These are phyloP conservation scores for Enteromius anoplus DNA, from an alignment of 2,797 vertebrate species.

Conservation along the genomic window DNA sequence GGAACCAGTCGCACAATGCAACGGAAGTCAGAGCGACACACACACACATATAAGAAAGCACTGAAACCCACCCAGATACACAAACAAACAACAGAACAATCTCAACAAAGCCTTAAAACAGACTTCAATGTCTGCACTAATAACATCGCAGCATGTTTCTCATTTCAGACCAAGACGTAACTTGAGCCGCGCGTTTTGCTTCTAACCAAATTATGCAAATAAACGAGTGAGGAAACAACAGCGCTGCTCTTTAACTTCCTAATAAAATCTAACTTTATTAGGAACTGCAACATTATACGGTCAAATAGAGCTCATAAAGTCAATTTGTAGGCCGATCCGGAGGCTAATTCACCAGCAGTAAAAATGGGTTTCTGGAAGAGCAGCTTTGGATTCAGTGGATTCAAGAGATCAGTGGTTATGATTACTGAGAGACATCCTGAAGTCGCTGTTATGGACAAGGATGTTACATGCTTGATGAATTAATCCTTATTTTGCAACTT, in stretches of 20 bases:
- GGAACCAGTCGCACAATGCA: conserved; percentile 53
- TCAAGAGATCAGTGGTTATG: neutral
- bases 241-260: neutral
- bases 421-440: neutral
- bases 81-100: conserved; percentile 28
- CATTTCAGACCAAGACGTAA: neutral
- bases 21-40: conserved; percentile 44
- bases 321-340: neutral
- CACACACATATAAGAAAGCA: conserved; percentile 17
- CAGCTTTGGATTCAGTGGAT: neutral
- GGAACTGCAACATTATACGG: neutral
- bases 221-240: conserved; percentile 3
- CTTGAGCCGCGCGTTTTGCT: neutral
- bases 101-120: neutral
- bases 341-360: neutral
- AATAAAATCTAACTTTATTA: conserved; percentile 12
- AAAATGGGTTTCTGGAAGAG: neutral
- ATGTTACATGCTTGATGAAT: neutral
- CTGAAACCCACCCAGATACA: conserved; percentile 16
- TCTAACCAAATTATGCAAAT: conserved; percentile 41
- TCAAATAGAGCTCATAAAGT: neutral
- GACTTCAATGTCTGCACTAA: neutral
- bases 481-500: neutral
- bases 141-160: conserved; percentile 1
- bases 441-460: neutral